Percentiles rank a stretch among this genome's conserved stretches.
phyloP scores from a whole-genome alignment of 2,888 invertebrate species.

The Magallana nippona region DNA sequence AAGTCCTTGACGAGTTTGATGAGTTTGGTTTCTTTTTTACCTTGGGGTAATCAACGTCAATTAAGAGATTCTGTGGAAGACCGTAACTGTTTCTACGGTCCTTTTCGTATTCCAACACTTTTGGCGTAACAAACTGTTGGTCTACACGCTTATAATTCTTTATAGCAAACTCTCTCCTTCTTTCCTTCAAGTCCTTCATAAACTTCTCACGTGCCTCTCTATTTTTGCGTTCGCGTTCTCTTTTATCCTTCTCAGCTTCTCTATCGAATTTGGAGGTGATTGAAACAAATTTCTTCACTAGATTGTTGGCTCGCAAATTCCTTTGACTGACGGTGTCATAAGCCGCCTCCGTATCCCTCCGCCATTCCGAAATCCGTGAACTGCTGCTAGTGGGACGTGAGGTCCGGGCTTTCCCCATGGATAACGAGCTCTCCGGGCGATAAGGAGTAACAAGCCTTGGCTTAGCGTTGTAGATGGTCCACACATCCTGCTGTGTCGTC shows the following conservation, averaged over 20 bases:
- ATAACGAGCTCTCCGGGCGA: background rate
- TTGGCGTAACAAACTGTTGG: constrained; percentile 36
- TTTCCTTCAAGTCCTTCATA: constrained; percentile 18
- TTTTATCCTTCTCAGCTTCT: background rate
- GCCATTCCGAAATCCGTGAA: background rate
- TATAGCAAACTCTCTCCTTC: constrained; percentile 12
- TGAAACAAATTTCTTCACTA: background rate
- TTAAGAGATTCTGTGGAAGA: background rate
- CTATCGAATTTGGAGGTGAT: background rate
- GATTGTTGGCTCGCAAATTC: background rate
- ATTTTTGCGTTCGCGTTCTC: constrained; percentile 5
- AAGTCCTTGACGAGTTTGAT: background rate
- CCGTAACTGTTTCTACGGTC: background rate
- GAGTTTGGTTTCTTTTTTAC: background rate
- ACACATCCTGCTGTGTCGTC: background rate
- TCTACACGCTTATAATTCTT: constrained; percentile 2
- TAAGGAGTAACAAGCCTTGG: constrained; percentile 1
- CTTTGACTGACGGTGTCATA: constrained; percentile 10
- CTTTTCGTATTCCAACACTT: constrained; percentile 29
- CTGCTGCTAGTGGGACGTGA: background rate
- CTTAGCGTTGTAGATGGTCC: constrained; percentile 14
- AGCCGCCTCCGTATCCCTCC: background rate
- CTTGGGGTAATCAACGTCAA: background rate
- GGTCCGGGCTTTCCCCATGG: background rate
- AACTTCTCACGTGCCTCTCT: background rate